Conservation (phyloP, 2,888 invertebrate species). For the Hemicrepidius hirtus region DNA sequence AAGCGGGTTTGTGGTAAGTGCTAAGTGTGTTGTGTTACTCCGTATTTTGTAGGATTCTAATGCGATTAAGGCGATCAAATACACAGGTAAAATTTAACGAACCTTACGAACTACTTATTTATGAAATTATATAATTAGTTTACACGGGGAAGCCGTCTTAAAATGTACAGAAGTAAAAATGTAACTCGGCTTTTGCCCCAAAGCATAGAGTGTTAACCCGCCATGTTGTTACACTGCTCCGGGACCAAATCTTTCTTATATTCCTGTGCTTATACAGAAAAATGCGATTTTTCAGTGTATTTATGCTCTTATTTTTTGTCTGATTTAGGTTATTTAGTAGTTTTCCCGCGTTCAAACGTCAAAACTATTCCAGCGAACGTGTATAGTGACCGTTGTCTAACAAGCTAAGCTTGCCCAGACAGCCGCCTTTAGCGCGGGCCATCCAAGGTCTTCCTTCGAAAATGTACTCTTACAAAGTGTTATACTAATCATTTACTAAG, state of each 20-base stretch:
- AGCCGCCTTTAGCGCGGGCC: slow-evolving; percentile 60
- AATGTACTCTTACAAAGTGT: slow-evolving; percentile 22
- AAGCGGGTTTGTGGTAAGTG: slow-evolving; percentile 71
- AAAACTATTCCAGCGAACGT: slow-evolving; percentile 67
- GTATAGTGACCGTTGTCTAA: slow-evolving; percentile 68
- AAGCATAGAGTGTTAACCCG: slow-evolving; percentile 75
- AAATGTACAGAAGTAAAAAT: slow-evolving; percentile 62
- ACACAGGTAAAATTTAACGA: slow-evolving; percentile 69
- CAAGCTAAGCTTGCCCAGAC: slow-evolving; percentile 58
- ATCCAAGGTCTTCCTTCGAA: slow-evolving; percentile 62
- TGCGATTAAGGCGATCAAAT: slow-evolving; percentile 71
- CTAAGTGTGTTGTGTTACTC: slow-evolving; percentile 72
- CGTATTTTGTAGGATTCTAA: slow-evolving; percentile 72
- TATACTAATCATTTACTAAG: not conserved
- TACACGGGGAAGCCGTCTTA: slow-evolving; percentile 38
- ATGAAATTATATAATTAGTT: slow-evolving; percentile 45
- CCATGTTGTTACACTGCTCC: slow-evolving; percentile 82
- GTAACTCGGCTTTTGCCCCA: slow-evolving; percentile 69
- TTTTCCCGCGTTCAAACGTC: slow-evolving; percentile 74
- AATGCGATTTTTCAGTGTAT: slow-evolving; percentile 65
- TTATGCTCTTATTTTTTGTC: slow-evolving; percentile 72
- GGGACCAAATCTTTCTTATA: slow-evolving; percentile 69
- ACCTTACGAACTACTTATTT: slow-evolving; percentile 37
- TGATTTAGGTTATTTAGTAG: slow-evolving; percentile 69
- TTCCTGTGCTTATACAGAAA: slow-evolving; percentile 53